These are phyloP conservation scores for Larimichthys crocea DNA, from an alignment of 2,113 vertebrate genomes.

Conservation along the genomic window DNA sequence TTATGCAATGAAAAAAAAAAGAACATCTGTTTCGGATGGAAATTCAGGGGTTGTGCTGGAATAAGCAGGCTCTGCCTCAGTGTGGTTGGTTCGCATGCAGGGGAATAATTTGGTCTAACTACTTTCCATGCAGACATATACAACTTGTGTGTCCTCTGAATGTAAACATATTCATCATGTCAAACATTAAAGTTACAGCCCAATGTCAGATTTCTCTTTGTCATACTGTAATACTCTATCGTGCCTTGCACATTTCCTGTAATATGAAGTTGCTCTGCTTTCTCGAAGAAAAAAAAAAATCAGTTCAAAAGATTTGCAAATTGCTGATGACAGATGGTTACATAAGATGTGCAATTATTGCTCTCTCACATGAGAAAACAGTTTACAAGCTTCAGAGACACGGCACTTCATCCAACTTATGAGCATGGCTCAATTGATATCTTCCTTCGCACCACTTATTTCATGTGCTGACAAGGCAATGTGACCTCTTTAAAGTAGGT, in stretches of 20 bases:
- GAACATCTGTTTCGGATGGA: conserved; percentile 80
- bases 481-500: not conserved
- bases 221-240: not conserved
- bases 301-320: conserved; percentile 15
- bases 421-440: conserved; percentile 8
- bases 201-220: conserved; percentile 10
- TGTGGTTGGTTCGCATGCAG: conserved; percentile 78
- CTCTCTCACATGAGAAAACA: not conserved
- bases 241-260: conserved; percentile 19
- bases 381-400: not conserved
- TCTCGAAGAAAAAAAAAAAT: not conserved
- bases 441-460: not conserved
- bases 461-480: not conserved
- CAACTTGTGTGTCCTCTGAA: conserved; percentile 58
- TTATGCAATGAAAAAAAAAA: conserved; percentile 78
- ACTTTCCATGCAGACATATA: conserved; percentile 59
- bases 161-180: conserved; percentile 46
- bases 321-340: conserved; percentile 29
- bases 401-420: not conserved
- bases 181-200: conserved; percentile 19
- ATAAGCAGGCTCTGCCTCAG: conserved; percentile 56
- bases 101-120: conserved; percentile 61
- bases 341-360: conserved; percentile 23
- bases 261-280: not conserved
- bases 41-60: conserved; percentile 62